Evolutionary conservation across 2,797 vertebrate genomes (phyloP).

Genomic region (Oceanodroma leucorhoa): DNA sequence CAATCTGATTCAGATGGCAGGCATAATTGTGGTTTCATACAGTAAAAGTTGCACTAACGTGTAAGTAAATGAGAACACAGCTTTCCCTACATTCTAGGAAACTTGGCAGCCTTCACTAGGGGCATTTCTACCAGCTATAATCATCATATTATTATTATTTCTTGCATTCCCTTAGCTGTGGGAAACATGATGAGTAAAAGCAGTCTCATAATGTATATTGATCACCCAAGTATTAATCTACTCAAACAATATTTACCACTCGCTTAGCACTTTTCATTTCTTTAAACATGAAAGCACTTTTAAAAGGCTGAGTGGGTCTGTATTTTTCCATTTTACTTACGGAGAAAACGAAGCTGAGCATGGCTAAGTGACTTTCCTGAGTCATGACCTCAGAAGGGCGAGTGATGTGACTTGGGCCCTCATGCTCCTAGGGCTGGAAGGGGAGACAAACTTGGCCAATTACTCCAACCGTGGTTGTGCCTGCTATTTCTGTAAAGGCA

Average conservation of each 20-base stretch:
- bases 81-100: not conserved
- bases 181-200: conserved; percentile 62
- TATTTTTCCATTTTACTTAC: conserved; percentile 33
- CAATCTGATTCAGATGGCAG: not conserved
- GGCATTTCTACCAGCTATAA: not conserved
- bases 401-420: not conserved
- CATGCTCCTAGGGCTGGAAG: not conserved
- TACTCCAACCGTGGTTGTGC: not conserved
- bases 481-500: not conserved
- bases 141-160: not conserved
- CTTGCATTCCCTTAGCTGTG: conserved; percentile 40
- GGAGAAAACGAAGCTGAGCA: not conserved
- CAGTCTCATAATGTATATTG: conserved; percentile 65
- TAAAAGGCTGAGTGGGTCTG: not conserved
- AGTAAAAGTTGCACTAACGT: not conserved
- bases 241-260: conserved; percentile 31
- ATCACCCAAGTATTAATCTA: conserved; percentile 44
- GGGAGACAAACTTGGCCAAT: not conserved
- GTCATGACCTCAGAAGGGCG: rapidly evolving
- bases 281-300: conserved; percentile 22
- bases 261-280: conserved; percentile 31
- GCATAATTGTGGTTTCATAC: not conserved
- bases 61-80: not conserved
- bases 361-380: not conserved
- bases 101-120: not conserved